phyloP scores from a whole-genome alignment of 1,140 invertebrate species.

The Heliconius congener region DNA sequence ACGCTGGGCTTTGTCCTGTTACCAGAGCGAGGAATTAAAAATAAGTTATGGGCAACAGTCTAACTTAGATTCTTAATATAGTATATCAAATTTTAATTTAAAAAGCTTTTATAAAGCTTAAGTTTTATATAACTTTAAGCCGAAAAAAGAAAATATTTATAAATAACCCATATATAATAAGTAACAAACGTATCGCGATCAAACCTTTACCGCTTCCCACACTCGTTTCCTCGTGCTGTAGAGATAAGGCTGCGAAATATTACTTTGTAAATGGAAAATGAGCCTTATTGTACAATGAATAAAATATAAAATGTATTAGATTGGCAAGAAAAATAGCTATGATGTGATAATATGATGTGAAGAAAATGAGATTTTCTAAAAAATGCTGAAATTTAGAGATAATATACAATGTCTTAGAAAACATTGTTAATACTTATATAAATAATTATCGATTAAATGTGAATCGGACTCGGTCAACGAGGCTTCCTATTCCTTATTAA shows the following conservation, averaged over 20 bases:
- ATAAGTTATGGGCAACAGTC: too few species aligned
- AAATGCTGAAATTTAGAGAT: not conserved
- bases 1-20: too few species aligned
- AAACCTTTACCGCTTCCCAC: constrained; percentile 15
- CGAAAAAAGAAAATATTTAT: not conserved
- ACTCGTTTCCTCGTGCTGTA: constrained; percentile 20
- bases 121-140: too few species aligned
- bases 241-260: constrained; percentile 18
- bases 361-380: not conserved
- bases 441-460: too few species aligned
- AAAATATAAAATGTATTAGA: not conserved
- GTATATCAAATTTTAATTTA: too few species aligned
- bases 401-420: too few species aligned
- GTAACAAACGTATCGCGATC: constrained; percentile 14
- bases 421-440: too few species aligned
- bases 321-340: not conserved
- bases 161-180: not conserved
- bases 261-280: not conserved
- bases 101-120: not conserved
- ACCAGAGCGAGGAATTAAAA: too few species aligned
- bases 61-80: too few species aligned
- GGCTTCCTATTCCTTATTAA: too few species aligned
- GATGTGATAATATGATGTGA: not conserved
- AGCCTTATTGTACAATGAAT: not conserved
- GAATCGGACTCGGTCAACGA: too few species aligned